Base-by-base conservation (phyloP, 2,888 invertebrate genomes). In the Pseudolycoriella hygida region DNA sequence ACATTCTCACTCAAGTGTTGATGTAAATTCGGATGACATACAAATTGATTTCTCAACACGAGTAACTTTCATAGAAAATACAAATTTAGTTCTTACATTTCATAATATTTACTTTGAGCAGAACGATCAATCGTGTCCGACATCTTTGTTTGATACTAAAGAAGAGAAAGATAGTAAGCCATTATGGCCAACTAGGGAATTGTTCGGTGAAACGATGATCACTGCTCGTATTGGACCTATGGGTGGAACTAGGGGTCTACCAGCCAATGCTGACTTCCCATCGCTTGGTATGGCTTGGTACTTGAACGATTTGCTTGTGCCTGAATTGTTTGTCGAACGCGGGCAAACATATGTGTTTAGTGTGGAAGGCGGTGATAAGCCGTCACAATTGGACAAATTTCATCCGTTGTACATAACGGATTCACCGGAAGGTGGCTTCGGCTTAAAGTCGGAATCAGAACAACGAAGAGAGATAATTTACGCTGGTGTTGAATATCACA, bases 271-370 rank as follows among this genome's bases (percentile, higher is more conserved):
- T 12, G 83, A 85, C 69, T 56, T 74, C 53, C 80, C 84, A 5
- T 82, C 85, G 0, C 88, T 88, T 86, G 89, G 89, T 47, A 85
- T 90, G 50, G 84, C 87, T 15, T 92, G 88, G 88, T 93, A 88
- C 68, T 77, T 93, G 58, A 90, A 93, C 65, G 89, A 89, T 56
- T 70, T 79, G 51, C 72, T 93, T 17, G 87, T 90, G 51, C 93
- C 93, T 0, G 90, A 92, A 66, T 67, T 93, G 25, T 83, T 81
- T 44, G 82, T 93, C 49, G 86, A 88, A 59, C 71, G 90, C 40
- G 90, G 89, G 2, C 75, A 80, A 58, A 86, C 80, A 0, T 90
- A 92, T 66, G 82, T 79, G 30, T 92, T 92, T 61, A 61, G 75
- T 18, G 80, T 92, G 1, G 90, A 92, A 64, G 89, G 89, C 34